Evolutionary conservation across 1,140 invertebrate genomes (phyloP), one percentile per base, ranked within the genome.

Genomic region (Apis laboriosa): DNA sequence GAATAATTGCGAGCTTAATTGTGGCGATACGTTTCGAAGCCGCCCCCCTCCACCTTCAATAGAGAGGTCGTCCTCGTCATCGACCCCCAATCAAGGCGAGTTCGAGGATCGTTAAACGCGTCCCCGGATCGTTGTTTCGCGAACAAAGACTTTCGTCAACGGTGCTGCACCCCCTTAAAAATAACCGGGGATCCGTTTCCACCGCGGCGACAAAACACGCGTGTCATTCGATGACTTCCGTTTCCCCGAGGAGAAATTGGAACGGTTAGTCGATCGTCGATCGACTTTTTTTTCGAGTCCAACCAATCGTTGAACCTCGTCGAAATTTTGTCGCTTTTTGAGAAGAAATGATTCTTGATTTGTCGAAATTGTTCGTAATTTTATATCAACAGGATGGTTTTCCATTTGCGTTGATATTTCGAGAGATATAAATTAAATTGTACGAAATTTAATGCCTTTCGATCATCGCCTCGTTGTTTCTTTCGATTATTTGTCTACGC

Each of bases 1-100:
- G 84, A 88, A 88, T 88, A 88, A 88, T 88, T 85, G 87, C 84
- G 80, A 72, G 77, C 87, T 89, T 89, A 89, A 89, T 89, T 88
- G 88, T 86, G 80, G 75, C 81, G 84, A 89, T 89, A 86, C 88
- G 84, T 88, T 84, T 81, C 84, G 78, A 74, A 43, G 12, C 21
- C 77, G 53, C 61, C n/a, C 51, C 5, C 34, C 19, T 21, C 63
- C 21, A 58, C 51, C 53, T 67, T 82, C 87, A 64, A 88, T 79
- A 55, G 34, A 43, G 34, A 43, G 71, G 34, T 71, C 13, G 19
- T 78, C 53, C 80, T 58, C 78, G 76, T 80, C 80, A 85, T 86
- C 70, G 84, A 43, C n/a, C 85, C 51, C 61, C 83, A 77, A 74
- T 72, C 76, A 34, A n/a, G 70, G 15, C 86, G 76, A 74, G 24